phyloP scores from a whole-genome alignment of 2,113 vertebrate species.

The Tupaia tana region DNA sequence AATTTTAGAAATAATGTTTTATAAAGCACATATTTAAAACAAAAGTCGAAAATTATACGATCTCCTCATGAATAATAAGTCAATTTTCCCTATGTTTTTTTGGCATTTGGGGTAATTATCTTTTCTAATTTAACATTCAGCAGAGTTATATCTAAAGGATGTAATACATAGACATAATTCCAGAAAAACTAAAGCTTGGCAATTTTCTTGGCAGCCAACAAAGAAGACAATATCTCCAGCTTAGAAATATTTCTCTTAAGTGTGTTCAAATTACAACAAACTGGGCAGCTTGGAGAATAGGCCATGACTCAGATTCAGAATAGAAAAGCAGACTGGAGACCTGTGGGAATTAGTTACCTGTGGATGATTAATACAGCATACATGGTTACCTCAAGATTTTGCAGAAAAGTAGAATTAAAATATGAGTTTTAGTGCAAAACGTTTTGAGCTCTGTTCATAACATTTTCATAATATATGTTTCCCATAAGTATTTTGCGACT shows the following conservation, averaged over 20 bases:
- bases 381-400: no score
- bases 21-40: not conserved
- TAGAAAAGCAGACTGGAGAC: not conserved
- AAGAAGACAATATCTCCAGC: not conserved
- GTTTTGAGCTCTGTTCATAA: no score
- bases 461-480: no score
- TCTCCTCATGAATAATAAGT: not conserved
- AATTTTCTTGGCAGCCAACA: not conserved
- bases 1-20: conserved; percentile 24
- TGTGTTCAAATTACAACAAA: not conserved
- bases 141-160: not conserved
- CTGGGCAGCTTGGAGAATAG: not conserved
- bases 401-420: no score
- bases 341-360: not conserved
- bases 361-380: not conserved
- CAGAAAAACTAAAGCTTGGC: not conserved
- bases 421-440: no score
- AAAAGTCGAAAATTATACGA: not conserved
- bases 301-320: not conserved
- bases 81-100: conserved; percentile 29
- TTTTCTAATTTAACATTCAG: not conserved
- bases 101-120: not conserved
- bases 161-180: not conserved
- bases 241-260: not conserved
- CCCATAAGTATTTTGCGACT: no score